Percentiles rank a stretch among this genome's conserved stretches.
Evolutionary conservation across 2,888 invertebrate genomes (phyloP).

Genomic region (Scaptomyza flava): DNA sequence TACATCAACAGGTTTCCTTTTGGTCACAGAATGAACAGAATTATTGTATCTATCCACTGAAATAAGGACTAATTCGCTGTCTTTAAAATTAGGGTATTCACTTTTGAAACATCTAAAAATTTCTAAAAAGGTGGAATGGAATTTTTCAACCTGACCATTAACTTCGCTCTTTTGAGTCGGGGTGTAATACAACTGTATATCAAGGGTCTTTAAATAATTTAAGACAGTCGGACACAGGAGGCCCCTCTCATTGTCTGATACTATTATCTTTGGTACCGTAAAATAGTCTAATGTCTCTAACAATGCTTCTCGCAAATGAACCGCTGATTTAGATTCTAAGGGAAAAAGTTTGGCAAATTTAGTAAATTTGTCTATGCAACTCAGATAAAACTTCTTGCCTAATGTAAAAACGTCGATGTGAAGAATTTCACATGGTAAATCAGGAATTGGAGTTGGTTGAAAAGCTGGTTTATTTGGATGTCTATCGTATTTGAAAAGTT

Average conservation of each 20-base stretch:
- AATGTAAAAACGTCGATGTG: too few species aligned
- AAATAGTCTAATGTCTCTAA: constrained; percentile 6
- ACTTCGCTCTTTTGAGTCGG: not conserved
- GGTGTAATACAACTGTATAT: constrained; percentile 7
- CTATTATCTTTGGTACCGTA: not conserved
- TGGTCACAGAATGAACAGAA: too few species aligned
- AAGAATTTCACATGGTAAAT: too few species aligned
- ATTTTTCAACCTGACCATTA: not conserved
- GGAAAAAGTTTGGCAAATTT: too few species aligned
- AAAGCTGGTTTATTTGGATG: too few species aligned
- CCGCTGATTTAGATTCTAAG: not conserved
- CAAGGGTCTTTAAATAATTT: constrained; percentile 1
- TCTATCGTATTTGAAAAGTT: not conserved
- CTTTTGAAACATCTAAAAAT: not conserved
- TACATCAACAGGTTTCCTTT: too few species aligned
- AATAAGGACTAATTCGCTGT: too few species aligned
- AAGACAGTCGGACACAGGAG: constrained; percentile 11
- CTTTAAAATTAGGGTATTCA: not conserved
- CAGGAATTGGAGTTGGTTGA: too few species aligned
- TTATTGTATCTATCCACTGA: not conserved
- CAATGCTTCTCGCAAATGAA: not conserved
- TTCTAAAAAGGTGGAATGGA: constrained; percentile 11
- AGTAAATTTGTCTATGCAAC: too few species aligned
- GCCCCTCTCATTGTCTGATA: not conserved
- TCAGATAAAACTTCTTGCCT: too few species aligned